Percentiles rank a stretch among this genome's conserved stretches.
Evolutionary conservation across 2,888 invertebrate genomes (phyloP).

Genomic region (Xylota segnis): DNA sequence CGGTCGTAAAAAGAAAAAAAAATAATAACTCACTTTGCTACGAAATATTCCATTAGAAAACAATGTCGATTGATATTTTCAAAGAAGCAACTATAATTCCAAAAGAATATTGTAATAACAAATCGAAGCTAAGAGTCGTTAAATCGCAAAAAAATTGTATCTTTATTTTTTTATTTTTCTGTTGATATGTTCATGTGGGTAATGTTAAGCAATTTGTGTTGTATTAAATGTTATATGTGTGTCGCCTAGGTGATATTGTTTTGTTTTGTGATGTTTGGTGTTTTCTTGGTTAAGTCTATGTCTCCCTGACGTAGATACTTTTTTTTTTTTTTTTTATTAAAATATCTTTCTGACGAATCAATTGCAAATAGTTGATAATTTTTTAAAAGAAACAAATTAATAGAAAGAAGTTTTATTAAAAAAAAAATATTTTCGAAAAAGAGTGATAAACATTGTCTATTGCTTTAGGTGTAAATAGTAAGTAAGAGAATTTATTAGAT

Average conservation of each 20-base stretch:
- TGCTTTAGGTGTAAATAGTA: background rate
- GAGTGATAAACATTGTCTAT: slow-evolving; percentile 69
- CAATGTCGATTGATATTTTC: slow-evolving; percentile 47
- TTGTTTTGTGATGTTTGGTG: slow-evolving; percentile 13
- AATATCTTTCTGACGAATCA: slow-evolving; percentile 22
- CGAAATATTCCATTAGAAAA: slow-evolving; percentile 55
- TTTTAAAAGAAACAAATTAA: slow-evolving; percentile 16
- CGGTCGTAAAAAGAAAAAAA: slow-evolving; percentile 25
- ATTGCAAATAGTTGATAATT: slow-evolving; percentile 10
- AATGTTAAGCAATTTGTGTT: slow-evolving; percentile 11
- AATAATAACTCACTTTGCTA: slow-evolving; percentile 61
- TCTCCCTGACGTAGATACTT: slow-evolving; percentile 68
- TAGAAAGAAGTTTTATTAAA: slow-evolving; percentile 12
- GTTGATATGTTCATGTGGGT: slow-evolving; percentile 7
- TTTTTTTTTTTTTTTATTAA: slow-evolving; percentile 22
- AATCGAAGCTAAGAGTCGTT: slow-evolving; percentile 51
- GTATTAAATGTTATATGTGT: slow-evolving; percentile 4
- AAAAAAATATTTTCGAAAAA: slow-evolving; percentile 15
- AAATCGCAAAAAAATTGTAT: slow-evolving; percentile 35
- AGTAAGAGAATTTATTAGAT: background rate
- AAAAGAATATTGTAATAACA: slow-evolving; percentile 25
- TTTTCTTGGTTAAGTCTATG: slow-evolving; percentile 55
- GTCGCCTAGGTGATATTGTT: slow-evolving; percentile 13
- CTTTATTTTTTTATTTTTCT: slow-evolving; percentile 8
- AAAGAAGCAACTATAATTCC: slow-evolving; percentile 67